Evolutionary conservation across 2,797 vertebrate species (phyloP).

Genomic region (Potorous gilbertii): DNA sequence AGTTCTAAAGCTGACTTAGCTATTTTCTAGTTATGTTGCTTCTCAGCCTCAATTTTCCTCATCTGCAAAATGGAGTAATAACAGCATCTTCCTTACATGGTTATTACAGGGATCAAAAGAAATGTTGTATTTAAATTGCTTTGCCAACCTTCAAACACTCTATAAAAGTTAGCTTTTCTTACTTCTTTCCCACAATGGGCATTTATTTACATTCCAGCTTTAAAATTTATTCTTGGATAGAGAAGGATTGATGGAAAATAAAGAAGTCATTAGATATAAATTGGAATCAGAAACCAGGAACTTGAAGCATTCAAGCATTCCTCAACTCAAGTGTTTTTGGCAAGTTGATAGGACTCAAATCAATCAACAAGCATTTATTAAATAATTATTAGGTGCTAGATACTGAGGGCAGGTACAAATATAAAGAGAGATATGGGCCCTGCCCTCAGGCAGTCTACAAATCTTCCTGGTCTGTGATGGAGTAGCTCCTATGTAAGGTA

Average conservation of each 20-base stretch:
- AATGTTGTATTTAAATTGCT: not conserved
- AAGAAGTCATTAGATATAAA: not conserved
- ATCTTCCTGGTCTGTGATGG: not conserved
- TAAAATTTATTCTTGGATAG: not conserved
- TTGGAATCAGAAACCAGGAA: not conserved
- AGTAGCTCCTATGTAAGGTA: not conserved
- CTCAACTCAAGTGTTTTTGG: not conserved
- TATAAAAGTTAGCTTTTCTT: constrained; percentile 29
- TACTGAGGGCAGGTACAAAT: not conserved
- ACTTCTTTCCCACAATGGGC: constrained; percentile 12
- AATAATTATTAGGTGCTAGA: not conserved
- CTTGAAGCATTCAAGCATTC: not conserved
- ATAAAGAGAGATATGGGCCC: not conserved
- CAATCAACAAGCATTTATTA: not conserved
- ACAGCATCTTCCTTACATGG: not conserved
- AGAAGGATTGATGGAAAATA: not conserved
- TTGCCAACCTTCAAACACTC: not conserved
- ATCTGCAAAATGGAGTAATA: not conserved
- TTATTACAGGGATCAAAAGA: not conserved
- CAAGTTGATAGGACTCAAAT: constrained; percentile 13
- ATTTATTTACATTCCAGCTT: not conserved
- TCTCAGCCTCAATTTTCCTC: not conserved
- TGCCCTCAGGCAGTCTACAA: not conserved
- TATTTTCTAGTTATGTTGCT: not conserved
- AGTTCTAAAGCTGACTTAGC: not conserved